Base-by-base conservation (phyloP, 1,140 invertebrate species). In the Kradibia gibbosae region DNA sequence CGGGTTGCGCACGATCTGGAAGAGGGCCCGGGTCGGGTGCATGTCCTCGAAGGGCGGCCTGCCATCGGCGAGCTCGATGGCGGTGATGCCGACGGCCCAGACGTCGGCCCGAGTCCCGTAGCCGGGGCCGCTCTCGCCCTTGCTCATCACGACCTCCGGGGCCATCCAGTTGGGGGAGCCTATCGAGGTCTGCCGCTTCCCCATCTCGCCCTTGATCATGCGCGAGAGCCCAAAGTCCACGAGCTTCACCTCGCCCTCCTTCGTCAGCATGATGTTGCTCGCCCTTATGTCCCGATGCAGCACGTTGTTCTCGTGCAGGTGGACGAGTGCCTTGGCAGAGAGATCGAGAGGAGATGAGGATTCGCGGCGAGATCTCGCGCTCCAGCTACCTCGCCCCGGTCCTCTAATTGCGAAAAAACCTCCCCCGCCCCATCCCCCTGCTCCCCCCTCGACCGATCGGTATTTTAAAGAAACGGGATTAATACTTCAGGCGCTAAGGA, bases 111-210 rank as follows among this genome's bases (percentile, higher is more conserved):
- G 93, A 86, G 93, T 94, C 71, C 95, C 94, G 89, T 98, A 96
- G 22, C 92, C 92, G 5, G n/a, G 39, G 15, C 86, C 74, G 0
- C 85, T 55, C 10, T 84, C 85, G 48, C 77, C 80, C 74, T 88
- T 89, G 80, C 90, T 91, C 0, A 92, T 91, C 0, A 96, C 93
- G 3, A 96, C 93, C 92, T 98, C 97, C 1, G 97, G 97, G 2
- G 97, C 96, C 96, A 98, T 97, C 96, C 96, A 98, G 85, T 94
- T 96, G 1, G 97, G 96, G 1, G 97, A 97, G 13, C 97, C 97
- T 39, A 98, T 94, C 87, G 95, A 96, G 1, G 94, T 94, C 77
- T 91, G 91, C 10, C 94, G 90, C 86, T 93, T 95, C 3, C 93
- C 95, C 81, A 96, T 90, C 0, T 96, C 95, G 1, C 93, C 94